Evolutionary conservation across 2,888 invertebrate species (phyloP), one percentile per base, ranked within the genome.

Genomic region (Operophtera brumata): DNA sequence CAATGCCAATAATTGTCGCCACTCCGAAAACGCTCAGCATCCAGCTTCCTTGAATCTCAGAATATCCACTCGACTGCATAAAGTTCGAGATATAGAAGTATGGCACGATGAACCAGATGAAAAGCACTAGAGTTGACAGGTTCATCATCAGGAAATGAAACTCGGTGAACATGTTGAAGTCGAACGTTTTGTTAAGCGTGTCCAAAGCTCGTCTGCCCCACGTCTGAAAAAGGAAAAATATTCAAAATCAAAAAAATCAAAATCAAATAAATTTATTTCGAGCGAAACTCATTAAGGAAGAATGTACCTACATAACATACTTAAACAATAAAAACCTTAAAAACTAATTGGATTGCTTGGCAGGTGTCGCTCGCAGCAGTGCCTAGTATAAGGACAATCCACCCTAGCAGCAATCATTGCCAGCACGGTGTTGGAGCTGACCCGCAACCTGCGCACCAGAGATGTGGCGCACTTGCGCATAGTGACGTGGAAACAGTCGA

Each of bases 101-200:
- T 35, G 98, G 97, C 58, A 98, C 96, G 73, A 99, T 98, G 81
- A 96, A 96, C 96, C 97, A 97, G 71, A 95, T 94, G 84, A 98
- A 98, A 47, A 98, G 91, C 54, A 97, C 92, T 65, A 97, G 92
- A 53, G 97, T 97, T n/a, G 97, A 96, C 10, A 97, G 74, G 58
- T 96, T 96, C 91, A 97, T 94, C 73, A 96, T 92, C 47, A 96
- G 83, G 80, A 96, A 97, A 75, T 96, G 95, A 49, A 94, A 90
- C 75, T 96, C 95, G 61, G 94, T 90, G 76, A 97, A 96, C 91
- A 96, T 93, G 54, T 95, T 94, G 81, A 96, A 95, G 80, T 97
- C 96, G 73, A 95, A 93, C 71, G 95, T 94, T 51, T 93, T 93
- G 78, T 92, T 93, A 34, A 95, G 82, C 45, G 92, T 82, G 64